Evolutionary conservation across 2,113 vertebrate species (phyloP), one percentile per base, ranked within the genome.

Genomic region (Anas platyrhynchos): DNA sequence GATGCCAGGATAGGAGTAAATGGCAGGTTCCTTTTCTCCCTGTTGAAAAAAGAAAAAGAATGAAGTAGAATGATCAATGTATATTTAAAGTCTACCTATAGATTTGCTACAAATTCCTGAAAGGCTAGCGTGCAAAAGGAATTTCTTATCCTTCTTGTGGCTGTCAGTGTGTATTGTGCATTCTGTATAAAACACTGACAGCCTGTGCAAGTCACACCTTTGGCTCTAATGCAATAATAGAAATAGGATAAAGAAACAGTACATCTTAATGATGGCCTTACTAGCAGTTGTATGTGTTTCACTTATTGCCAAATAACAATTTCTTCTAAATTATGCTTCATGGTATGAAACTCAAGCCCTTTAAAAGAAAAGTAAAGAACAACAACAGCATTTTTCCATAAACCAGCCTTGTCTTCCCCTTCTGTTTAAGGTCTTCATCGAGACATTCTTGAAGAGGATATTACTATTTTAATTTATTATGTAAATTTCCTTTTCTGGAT

Each of bases 1-100:
- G 99, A 99, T 56, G 99, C 99, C 97, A 99, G 96, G 97, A 99
- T 99, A 38, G 99, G 99, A 54, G 99, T 99, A 89, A 99, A 98
- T 11, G 99, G 99, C 89, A 99, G 97, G 61, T 99, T 98, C 96
- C 97, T 98, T 97, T 99, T 99, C 96, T 99, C 99, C 97, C 99
- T 99, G 93, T 96, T 41, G 46, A 92, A 94, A 96, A 94, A 18
- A 86, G 36, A 85, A 90, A 94, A 66, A 89, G 6, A 84, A 83
- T n/a, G 31, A 93, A 88, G 67, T 5, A 86, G 56, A 94, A 75
- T 10, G 9, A 74, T 75, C 41, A 68, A 14, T 61, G 81, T n/a
- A 55, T 54, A 75, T n/a, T 31, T 11, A 59, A 3, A 16, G 26
- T n/a, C 25, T 65, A 44, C n/a, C 62, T 11, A 34, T 29, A 56